Evolutionary conservation across 2,888 invertebrate species (phyloP).

Genomic region (Rotaria socialis): DNA sequence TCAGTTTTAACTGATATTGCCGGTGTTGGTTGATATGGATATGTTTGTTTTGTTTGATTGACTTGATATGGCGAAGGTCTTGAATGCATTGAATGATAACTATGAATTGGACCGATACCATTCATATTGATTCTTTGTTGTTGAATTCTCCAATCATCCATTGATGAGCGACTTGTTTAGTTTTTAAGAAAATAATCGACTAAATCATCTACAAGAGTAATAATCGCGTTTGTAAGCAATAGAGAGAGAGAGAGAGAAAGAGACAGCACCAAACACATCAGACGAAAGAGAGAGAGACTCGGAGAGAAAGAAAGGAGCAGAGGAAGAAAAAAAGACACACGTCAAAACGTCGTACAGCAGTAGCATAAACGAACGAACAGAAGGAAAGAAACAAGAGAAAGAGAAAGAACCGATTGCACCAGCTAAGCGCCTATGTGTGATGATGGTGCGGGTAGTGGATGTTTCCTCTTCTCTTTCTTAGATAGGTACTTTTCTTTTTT

Average conservation of each 20-base stretch:
- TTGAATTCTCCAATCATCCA: slow-evolving; percentile 18
- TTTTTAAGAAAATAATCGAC: slow-evolving; percentile 19
- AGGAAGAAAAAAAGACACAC: neutral
- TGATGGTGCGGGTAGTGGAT: neutral
- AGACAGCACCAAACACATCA: neutral
- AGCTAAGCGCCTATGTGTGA: neutral
- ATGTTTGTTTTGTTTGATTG: neutral
- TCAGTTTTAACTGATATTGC: neutral
- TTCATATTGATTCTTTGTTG: neutral
- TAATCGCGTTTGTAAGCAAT: slow-evolving; percentile 23
- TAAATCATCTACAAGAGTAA: slow-evolving; percentile 17
- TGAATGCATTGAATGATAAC: neutral
- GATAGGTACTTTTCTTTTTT: slow-evolving; percentile 14
- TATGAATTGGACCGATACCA: neutral
- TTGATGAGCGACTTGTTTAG: slow-evolving; percentile 14
- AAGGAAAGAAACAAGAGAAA: neutral
- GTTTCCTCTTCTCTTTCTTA: slow-evolving; percentile 23
- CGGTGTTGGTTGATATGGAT: neutral
- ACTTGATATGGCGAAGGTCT: neutral
- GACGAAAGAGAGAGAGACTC: neutral
- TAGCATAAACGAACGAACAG: slow-evolving; percentile 5
- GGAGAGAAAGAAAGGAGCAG: neutral
- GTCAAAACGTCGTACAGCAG: slow-evolving; percentile 29
- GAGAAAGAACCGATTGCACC: slow-evolving; percentile 13
- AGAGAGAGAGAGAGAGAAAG: neutral